Percentiles rank a stretch among this genome's conserved stretches.
Evolutionary conservation across 2,113 vertebrate genomes (phyloP).

Genomic region (Scolopax mira): DNA sequence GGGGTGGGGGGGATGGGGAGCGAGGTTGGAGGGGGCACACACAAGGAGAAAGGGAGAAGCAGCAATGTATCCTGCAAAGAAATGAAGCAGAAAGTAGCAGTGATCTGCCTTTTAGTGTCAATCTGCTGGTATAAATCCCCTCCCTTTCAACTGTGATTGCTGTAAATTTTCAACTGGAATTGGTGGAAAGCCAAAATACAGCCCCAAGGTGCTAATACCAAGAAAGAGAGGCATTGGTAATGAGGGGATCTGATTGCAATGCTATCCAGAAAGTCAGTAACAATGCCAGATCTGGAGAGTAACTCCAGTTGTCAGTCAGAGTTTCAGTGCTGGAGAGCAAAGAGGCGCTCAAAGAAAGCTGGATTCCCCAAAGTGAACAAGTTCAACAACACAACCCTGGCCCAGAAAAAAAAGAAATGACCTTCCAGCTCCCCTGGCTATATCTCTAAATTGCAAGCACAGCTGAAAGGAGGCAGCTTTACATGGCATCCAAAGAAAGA

Average conservation of each 20-base stretch:
- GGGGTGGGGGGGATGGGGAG: accelerated
- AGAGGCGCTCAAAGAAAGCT: not conserved
- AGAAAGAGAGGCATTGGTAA: not conserved
- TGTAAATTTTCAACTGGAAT: not conserved
- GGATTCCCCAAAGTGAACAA: not conserved
- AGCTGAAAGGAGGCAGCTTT: not conserved
- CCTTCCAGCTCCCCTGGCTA: not conserved
- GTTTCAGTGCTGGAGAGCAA: not conserved
- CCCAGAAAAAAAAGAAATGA: not conserved
- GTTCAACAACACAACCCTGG: not conserved
- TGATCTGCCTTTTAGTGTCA: not conserved
- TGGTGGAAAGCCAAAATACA: not conserved
- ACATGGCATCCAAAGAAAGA: not conserved
- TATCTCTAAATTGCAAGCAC: not conserved
- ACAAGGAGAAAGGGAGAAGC: not conserved
- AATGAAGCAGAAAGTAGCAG: constrained; percentile 3
- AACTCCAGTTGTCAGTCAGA: not conserved
- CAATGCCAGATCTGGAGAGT: not conserved
- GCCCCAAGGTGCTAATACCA: not conserved
- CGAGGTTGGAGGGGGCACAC: too few species aligned
- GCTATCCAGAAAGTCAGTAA: not conserved
- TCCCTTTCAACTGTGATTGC: not conserved
- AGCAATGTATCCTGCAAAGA: not conserved
- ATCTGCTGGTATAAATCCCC: not conserved
- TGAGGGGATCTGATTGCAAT: not conserved